Percentiles rank a stretch among this genome's conserved stretches.
These are phyloP conservation scores for Rhabdomys pumilio DNA, from an alignment of 2,797 vertebrate genomes.

Conservation along the genomic window DNA sequence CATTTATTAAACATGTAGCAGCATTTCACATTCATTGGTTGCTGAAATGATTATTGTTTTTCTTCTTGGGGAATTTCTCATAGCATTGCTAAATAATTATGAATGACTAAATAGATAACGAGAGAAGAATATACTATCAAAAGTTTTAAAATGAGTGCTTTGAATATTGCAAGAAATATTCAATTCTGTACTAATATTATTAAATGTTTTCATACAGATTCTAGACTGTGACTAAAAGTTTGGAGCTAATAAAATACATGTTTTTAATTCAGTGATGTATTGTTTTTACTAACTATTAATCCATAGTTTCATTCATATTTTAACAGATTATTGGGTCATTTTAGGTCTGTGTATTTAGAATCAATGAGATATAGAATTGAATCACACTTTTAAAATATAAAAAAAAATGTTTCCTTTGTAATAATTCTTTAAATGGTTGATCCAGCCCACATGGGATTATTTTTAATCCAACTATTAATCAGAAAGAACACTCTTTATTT, in stretches of 20 bases:
- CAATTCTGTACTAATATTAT: not conserved
- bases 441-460: not conserved
- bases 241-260: not conserved
- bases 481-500: constrained; percentile 39
- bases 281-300: not conserved
- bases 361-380: constrained; percentile 41
- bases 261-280: constrained; percentile 46
- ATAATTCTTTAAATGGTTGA: constrained; percentile 54
- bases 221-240: not conserved
- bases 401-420: not conserved
- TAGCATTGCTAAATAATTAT: constrained; percentile 75
- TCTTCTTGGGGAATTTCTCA: constrained; percentile 74
- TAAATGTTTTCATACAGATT: constrained; percentile 26
- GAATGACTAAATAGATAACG: not conserved
- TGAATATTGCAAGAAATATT: not conserved
- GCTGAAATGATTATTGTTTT: not conserved
- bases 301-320: constrained; percentile 41
- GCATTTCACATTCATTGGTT: constrained; percentile 74
- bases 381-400: constrained; percentile 41
- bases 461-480: constrained; percentile 36
- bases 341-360: not conserved
- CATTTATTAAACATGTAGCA: constrained; percentile 85
- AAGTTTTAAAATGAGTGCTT: constrained; percentile 57
- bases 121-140: not conserved
- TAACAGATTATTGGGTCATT: not conserved